Base-by-base conservation (phyloP, 35 echinoderm and acorn worm species). In the Holothuria glaberrima region DNA sequence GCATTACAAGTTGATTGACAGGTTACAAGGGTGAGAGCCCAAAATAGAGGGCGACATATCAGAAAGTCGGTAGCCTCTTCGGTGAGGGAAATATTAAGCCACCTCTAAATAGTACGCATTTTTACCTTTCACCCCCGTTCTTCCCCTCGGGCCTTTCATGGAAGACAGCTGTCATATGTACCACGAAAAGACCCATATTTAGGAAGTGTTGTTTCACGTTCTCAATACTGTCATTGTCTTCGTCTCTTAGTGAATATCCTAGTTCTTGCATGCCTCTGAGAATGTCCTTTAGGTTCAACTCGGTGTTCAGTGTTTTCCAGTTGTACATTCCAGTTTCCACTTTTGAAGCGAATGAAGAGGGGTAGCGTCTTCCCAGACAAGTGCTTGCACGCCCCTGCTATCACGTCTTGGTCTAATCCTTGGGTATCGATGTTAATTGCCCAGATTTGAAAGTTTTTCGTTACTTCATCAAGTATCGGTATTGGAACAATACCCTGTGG, bases 361-460 rank as follows among this genome's bases (percentile, higher is more conserved):
- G 76, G 76, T 24, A 38, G 76, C 18, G 45, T 44, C 26, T 50
- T 81, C 22, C 76, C 52, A 0, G 76, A 81, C 32, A 81, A 17
- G 52, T 81, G 76, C 46, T 50, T 81, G 36, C 76, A 81, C 48
- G 52, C 22, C 18, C 76, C 76, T 44, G 76, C 76, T 30, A 81
- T 28, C 1, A 81, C 76, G 20, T 35, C 76, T 56, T 35, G 76
- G 41, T 81, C 76, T 20, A 81, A 81, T 12, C 76, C 76, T 27
- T 54, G 76, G 44, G 50, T 38, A 22, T 81, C 76, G 32, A 81
- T 81, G 76, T 81, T 81, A n/a, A 81, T 58, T 25, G 76, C 76
- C 41, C 52, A 81, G 35, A 81, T 28, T 3, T 48, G 18, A 25
- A 81, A 45, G 22, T 58, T 44, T 44, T 81, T 58, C 10, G 76